A percentile compares a stretch with the other conserved stretches of the same genome.
Conservation (phyloP, 2,797 vertebrate species). For the Coranthus polyacanthus region DNA sequence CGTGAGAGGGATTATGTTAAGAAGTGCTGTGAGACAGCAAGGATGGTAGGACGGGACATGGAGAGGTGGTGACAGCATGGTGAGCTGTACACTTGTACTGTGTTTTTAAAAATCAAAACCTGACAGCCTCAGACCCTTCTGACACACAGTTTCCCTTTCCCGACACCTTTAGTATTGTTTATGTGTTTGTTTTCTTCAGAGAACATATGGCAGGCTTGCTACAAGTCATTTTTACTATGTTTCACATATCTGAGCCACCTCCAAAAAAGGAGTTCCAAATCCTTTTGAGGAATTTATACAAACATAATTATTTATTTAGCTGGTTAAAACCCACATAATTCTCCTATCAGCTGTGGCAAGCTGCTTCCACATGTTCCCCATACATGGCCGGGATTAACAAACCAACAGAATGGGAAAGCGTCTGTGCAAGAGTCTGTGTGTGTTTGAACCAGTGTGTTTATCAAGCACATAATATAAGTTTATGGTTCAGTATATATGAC, state of each 20-base stretch:
- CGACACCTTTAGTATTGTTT: conserved; percentile 55
- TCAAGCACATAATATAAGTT: conserved; percentile 7
- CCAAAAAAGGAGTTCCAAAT: conserved; percentile 77
- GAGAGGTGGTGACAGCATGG: conserved; percentile 52
- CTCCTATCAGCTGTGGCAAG: conserved; percentile 82
- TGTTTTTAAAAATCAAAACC: conserved; percentile 48
- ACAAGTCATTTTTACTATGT: conserved; percentile 56
- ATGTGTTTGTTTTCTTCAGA: conserved; percentile 49
- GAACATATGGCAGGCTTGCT: conserved; percentile 56
- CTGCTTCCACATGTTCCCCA: conserved; percentile 81
- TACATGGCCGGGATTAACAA: conserved; percentile 81
- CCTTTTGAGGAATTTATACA: conserved; percentile 84
- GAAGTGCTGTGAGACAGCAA: conserved; percentile 49
- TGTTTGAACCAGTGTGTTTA: conserved; percentile 29
- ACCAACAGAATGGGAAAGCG: conserved; percentile 57
- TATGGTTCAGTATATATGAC: not conserved
- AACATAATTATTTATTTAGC: conserved; percentile 87
- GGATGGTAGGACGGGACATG: conserved; percentile 36
- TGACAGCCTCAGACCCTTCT: conserved; percentile 33
- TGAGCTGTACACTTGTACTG: conserved; percentile 23
- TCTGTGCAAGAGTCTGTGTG: conserved; percentile 6
- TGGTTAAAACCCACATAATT: conserved; percentile 84
- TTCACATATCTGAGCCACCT: conserved; percentile 72
- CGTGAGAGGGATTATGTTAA: conserved; percentile 75
- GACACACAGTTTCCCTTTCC: conserved; percentile 20